Evolutionary conservation across 2,797 vertebrate species (phyloP).

Genomic region (Loriculus beryllinus): DNA sequence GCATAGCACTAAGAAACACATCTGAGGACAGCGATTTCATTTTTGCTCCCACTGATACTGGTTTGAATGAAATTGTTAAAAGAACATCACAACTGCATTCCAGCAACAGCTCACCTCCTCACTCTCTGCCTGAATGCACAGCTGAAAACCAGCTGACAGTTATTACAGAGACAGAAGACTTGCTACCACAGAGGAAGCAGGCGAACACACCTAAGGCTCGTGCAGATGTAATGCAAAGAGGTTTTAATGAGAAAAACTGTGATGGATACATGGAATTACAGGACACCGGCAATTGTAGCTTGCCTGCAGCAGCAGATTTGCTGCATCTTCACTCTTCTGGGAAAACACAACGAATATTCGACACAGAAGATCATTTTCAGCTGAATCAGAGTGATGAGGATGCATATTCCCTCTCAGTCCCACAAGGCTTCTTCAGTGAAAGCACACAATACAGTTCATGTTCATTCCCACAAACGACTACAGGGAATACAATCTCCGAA

Average conservation of each 20-base stretch:
- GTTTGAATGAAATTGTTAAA: neutral
- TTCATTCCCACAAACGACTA: neutral
- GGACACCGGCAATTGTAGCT: neutral
- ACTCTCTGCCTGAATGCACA: neutral
- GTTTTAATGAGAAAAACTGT: neutral
- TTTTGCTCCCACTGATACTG: neutral
- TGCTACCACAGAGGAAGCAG: neutral
- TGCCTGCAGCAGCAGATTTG: neutral
- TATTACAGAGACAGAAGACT: neutral
- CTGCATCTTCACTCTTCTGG: neutral
- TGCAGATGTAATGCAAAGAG: neutral
- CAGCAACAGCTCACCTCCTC: neutral
- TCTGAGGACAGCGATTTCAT: neutral
- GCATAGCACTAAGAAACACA: neutral
- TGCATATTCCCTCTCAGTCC: neutral
- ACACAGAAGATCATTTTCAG: neutral
- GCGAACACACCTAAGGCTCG: neutral
- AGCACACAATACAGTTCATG: neutral
- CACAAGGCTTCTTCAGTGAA: neutral
- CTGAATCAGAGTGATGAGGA: neutral
- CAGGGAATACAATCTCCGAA: neutral
- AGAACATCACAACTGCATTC: neutral
- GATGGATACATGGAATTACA: neutral
- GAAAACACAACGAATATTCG: neutral
- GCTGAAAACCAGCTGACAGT: neutral